phyloP scores from a whole-genome alignment of 2,797 vertebrate genomes.

The Muraenolepis orangiensis region DNA sequence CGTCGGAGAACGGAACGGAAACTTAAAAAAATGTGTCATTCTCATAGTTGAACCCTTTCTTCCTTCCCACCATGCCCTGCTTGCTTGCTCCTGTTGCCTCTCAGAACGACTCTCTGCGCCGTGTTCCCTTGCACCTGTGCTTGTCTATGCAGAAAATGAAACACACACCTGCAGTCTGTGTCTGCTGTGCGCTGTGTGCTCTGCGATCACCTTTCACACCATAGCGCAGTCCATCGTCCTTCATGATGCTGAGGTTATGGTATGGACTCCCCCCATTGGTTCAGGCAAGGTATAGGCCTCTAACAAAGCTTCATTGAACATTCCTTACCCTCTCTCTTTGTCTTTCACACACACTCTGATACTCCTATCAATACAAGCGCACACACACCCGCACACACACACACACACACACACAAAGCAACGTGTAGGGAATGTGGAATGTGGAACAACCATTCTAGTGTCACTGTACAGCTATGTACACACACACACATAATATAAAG shows the following conservation, averaged over 20 bases:
- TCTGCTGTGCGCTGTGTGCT: no score
- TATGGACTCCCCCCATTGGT: no score
- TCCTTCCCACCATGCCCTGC: not conserved
- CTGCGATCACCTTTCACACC: no score
- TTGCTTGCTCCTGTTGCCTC: not conserved
- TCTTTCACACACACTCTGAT: not conserved
- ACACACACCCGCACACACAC: not conserved
- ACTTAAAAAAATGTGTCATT: conserved; percentile 50
- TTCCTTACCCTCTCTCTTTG: no score
- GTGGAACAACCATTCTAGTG: conserved; percentile 48
- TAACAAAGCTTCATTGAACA: no score
- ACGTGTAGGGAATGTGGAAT: conserved; percentile 56
- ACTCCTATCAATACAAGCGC: no score
- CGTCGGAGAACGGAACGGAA: conserved; percentile 40
- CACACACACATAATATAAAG: conserved; percentile 3
- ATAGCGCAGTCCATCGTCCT: no score
- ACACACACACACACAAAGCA: conserved; percentile 5
- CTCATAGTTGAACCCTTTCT: conserved; percentile 7
- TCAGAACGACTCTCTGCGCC: not conserved
- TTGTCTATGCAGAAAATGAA: no score
- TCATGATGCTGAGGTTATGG: no score
- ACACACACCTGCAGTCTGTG: no score
- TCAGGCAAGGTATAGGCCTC: no score
- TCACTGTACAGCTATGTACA: conserved; percentile 35
- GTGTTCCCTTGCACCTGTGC: no score